Conservation (phyloP, 2,888 invertebrate genomes). For the Volucella bombylans region DNA sequence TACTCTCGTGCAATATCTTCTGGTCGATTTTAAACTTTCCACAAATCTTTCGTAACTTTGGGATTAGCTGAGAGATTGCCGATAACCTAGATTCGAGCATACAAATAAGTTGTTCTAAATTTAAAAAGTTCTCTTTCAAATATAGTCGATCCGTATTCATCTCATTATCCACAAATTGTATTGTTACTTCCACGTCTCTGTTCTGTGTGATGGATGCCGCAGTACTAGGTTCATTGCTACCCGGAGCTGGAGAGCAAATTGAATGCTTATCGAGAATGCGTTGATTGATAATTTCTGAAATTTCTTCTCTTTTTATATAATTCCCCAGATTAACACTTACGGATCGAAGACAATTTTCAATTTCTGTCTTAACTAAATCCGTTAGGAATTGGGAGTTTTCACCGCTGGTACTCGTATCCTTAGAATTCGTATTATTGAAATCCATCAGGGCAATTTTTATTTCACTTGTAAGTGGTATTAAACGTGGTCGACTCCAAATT, state of each 20-base stretch:
- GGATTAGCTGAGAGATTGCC: conserved; percentile 31
- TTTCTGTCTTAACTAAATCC: conserved; percentile 33
- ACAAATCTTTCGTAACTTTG: conserved; percentile 34
- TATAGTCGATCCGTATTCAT: conserved; percentile 2
- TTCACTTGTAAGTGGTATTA: conserved; percentile 60
- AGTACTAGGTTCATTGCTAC: not conserved
- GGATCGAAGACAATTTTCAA: conserved; percentile 21
- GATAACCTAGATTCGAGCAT: conserved; percentile 39
- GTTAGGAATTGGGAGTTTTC: conserved; percentile 2
- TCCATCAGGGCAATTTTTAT: conserved; percentile 45
- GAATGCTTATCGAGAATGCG: conserved; percentile 27
- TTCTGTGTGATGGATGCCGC: not conserved
- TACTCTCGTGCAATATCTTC: conserved; percentile 2
- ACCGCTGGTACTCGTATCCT: not conserved
- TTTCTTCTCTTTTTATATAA: conserved; percentile 47
- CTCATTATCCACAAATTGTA: conserved; percentile 22
- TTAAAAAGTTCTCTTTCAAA: conserved; percentile 32
- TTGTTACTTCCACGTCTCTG: conserved; percentile 19
- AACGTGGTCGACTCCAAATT: conserved; percentile 19
- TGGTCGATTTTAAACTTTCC: conserved; percentile 41
- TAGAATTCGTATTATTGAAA: conserved; percentile 2
- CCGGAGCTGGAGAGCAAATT: not conserved
- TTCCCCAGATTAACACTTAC: conserved; percentile 14
- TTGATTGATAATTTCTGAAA: conserved; percentile 41
- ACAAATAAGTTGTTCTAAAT: conserved; percentile 47